Conservation (phyloP, 2,888 invertebrate genomes). For the Formica aserva region DNA sequence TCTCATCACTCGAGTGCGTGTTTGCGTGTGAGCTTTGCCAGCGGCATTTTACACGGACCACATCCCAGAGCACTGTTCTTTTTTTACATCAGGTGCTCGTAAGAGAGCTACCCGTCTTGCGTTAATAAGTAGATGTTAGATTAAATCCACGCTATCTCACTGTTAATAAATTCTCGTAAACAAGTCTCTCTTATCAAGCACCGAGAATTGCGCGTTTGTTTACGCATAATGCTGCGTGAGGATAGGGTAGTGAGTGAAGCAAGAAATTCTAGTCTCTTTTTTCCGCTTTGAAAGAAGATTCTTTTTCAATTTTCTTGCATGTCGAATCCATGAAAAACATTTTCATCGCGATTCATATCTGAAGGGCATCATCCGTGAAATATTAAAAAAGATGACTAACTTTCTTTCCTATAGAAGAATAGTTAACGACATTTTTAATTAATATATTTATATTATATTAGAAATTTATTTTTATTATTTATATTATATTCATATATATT, state of each 20-base stretch:
- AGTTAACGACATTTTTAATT: neutral
- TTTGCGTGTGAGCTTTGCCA: slow-evolving; percentile 25
- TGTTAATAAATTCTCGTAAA: slow-evolving; percentile 22
- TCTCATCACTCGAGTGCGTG: slow-evolving; percentile 19
- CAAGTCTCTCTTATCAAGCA: neutral
- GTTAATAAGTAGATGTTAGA: slow-evolving; percentile 4
- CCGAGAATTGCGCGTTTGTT: neutral
- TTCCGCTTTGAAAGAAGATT: neutral
- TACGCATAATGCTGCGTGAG: neutral
- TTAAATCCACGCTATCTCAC: neutral
- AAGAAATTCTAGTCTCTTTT: neutral
- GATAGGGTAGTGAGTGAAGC: neutral
- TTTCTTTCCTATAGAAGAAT: neutral
- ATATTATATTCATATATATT: too few species aligned
- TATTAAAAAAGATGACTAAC: neutral
- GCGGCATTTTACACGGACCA: slow-evolving; percentile 13
- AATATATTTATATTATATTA: neutral
- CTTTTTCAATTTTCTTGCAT: slow-evolving; percentile 7
- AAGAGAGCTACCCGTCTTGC: neutral
- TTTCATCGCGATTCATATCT: neutral
- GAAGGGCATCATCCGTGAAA: neutral
- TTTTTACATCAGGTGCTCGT: neutral
- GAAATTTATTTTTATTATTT: too few species aligned
- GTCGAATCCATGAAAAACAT: neutral
- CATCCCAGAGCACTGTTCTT: slow-evolving; percentile 13